phyloP scores from a whole-genome alignment of 2,797 vertebrate species.

The Gallinago nigripennis region DNA sequence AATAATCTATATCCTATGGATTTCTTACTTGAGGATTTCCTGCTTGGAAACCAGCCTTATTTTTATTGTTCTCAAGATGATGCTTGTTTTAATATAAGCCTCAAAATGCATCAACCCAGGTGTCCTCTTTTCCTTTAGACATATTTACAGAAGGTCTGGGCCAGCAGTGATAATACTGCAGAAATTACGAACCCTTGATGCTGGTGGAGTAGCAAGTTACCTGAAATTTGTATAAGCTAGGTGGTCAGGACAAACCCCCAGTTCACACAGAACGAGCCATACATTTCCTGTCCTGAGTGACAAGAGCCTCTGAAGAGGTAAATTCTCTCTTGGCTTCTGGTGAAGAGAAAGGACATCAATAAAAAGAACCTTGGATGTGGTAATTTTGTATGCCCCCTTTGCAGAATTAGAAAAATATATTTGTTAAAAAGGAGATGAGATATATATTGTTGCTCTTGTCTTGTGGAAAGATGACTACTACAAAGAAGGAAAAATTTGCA shows the following conservation, averaged over 20 bases:
- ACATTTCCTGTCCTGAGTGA: not conserved
- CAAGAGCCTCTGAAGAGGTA: not conserved
- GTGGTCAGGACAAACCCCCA: not conserved
- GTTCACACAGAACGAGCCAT: not conserved
- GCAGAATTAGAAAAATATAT: not conserved
- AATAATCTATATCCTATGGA: not conserved
- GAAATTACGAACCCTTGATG: not conserved
- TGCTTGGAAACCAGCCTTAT: not conserved
- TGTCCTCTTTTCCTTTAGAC: not conserved
- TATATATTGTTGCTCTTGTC: not conserved
- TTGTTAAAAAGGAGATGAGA: not conserved
- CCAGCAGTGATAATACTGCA: not conserved
- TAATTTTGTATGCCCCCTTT: not conserved
- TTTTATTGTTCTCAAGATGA: not conserved
- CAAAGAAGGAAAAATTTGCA: not conserved
- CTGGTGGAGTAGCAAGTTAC: not conserved
- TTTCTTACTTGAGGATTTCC: not conserved
- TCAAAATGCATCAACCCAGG: not conserved
- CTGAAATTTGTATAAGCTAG: not conserved
- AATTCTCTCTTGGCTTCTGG: not conserved
- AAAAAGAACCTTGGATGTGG: not conserved
- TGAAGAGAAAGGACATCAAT: not conserved
- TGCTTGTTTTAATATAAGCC: not conserved
- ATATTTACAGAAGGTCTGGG: not conserved
- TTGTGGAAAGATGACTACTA: not conserved